phyloP scores from a whole-genome alignment of 1,140 invertebrate species.

The Sarcophaga bullata region DNA sequence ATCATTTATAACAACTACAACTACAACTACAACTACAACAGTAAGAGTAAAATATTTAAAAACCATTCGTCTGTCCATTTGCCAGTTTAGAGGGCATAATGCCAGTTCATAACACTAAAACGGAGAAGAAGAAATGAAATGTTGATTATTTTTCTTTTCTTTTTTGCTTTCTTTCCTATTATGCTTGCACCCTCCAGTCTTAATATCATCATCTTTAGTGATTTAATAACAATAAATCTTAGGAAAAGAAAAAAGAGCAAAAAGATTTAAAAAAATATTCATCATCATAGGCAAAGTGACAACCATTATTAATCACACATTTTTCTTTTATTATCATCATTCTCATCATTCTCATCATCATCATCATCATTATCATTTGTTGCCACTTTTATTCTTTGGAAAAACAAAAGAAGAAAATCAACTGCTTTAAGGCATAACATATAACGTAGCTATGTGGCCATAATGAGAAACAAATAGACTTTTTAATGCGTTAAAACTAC shows the following conservation, averaged over 20 bases:
- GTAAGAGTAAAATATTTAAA: neutral
- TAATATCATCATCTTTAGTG: constrained; percentile 32
- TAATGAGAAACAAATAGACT: constrained; percentile 10
- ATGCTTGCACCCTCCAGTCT: neutral
- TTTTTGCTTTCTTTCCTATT: neutral
- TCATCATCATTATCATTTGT: neutral
- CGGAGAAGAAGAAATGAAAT: neutral
- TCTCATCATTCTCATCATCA: neutral
- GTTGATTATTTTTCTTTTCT: too few species aligned
- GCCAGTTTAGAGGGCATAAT: too few species aligned
- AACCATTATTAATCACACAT: constrained; percentile 2
- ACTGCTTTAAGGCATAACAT: neutral
- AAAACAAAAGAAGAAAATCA: neutral
- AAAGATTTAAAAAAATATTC: constrained; percentile 37
- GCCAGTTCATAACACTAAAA: too few species aligned
- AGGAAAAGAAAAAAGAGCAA: too few species aligned
- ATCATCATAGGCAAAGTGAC: constrained; percentile 17
- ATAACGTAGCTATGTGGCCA: neutral
- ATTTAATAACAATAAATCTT: constrained; percentile 39
- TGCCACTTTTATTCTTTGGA: too few species aligned
- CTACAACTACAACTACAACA: neutral
- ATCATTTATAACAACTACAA: constrained; percentile 37
- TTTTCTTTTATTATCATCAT: neutral
- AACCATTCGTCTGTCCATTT: too few species aligned
- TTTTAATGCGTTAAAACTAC: neutral